Percentiles rank a stretch among this genome's conserved stretches.
Evolutionary conservation across 2,113 vertebrate genomes (phyloP).

Genomic region (Notiomystis cincta): DNA sequence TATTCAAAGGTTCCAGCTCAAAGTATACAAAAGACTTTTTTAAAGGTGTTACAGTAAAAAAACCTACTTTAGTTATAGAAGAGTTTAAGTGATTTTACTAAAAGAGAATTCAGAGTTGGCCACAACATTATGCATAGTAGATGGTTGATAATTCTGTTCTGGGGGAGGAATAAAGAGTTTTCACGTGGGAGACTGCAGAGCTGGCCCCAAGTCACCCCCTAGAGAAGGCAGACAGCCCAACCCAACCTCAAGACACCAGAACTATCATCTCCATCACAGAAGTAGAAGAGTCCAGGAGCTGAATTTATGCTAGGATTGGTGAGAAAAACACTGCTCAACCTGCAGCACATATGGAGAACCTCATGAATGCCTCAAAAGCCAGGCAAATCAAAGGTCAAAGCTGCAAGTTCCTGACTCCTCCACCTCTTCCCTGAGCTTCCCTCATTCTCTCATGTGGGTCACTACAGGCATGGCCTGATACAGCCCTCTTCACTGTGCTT

Average conservation of each 20-base stretch:
- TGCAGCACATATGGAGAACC: not conserved
- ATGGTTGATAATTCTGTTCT: not conserved
- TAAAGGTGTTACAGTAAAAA: not conserved
- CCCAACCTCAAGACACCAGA: not conserved
- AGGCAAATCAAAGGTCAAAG: not conserved
- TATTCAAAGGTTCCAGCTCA: not conserved
- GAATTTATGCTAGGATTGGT: not conserved
- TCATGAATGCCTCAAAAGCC: not conserved
- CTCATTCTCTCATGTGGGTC: accelerated
- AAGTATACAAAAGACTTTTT: not conserved
- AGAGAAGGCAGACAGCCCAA: not conserved
- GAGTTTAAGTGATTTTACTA: not conserved
- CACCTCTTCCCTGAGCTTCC: not conserved
- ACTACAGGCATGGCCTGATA: not conserved
- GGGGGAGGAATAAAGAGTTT: not conserved
- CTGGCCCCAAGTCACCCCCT: not conserved
- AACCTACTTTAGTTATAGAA: not conserved
- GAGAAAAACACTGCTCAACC: not conserved
- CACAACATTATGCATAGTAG: not conserved
- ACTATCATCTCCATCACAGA: not conserved
- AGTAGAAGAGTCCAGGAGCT: not conserved
- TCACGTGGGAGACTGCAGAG: not conserved
- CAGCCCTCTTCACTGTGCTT: not conserved
- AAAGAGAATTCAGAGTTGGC: not conserved
- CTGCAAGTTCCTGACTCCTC: not conserved